Conservation (phyloP, 2,797 vertebrate genomes). For the Spatula versicolor region DNA sequence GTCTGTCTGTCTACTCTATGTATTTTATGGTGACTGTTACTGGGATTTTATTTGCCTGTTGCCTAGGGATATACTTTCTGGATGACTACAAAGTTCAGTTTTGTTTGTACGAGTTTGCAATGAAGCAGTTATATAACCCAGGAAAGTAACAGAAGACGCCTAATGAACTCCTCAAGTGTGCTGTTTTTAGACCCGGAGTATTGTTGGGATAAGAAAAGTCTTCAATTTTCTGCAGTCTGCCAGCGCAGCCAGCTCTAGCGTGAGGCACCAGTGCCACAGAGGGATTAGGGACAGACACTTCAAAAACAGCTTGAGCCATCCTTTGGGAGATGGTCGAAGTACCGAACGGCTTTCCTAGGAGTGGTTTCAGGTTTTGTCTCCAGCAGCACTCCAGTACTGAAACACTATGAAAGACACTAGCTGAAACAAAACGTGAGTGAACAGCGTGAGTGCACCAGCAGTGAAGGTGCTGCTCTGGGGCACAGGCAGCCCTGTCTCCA, state of each 20-base stretch:
- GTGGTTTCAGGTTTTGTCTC: background rate
- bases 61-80: conserved; percentile 57
- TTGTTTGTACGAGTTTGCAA: background rate
- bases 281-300: fast-evolving
- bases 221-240: background rate
- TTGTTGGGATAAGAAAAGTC: background rate
- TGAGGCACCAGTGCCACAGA: background rate
- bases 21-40: conserved; percentile 40
- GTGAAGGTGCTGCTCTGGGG: background rate
- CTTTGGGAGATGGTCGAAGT: background rate
- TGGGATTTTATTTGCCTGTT: conserved; percentile 59
- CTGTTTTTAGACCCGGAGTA: background rate
- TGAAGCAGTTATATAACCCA: background rate
- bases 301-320: background rate
- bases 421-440: background rate
- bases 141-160: background rate
- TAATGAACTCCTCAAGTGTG: background rate
- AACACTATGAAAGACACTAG: background rate
- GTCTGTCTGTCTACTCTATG: conserved; percentile 3
- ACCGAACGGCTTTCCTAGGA: fast-evolving
- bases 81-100: conserved; percentile 53
- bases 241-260: background rate
- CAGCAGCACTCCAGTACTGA: background rate
- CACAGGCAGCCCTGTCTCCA: background rate
- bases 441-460: background rate